Evolutionary conservation across 1,140 invertebrate genomes (phyloP).

Genomic region (Procambarus virginalis): DNA sequence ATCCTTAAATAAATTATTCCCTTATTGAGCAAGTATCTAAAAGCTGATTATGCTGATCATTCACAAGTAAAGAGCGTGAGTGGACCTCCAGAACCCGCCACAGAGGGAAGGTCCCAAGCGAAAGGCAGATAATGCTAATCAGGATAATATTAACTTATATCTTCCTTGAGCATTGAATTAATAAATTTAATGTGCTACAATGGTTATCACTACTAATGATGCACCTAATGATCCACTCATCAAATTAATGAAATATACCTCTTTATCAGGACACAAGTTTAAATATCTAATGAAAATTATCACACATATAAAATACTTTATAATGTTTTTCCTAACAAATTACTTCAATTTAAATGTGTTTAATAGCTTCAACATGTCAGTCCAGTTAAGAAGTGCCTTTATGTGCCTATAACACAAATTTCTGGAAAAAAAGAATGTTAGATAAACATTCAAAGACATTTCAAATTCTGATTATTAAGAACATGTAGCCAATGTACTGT

Average conservation of each 20-base stretch:
- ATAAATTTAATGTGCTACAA: background rate
- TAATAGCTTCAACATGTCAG: background rate
- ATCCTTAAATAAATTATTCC: background rate
- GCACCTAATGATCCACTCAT: background rate
- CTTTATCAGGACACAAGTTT: background rate
- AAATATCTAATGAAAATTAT: background rate
- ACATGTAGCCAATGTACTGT: no score
- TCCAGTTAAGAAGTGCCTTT: background rate
- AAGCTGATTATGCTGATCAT: constrained; percentile 23
- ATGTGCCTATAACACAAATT: background rate
- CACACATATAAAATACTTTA: background rate
- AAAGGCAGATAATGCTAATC: constrained; percentile 35
- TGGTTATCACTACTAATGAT: constrained; percentile 22
- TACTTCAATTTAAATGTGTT: background rate
- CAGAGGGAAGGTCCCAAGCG: constrained; percentile 41
- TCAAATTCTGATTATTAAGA: no score
- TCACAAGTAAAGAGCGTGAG: constrained; percentile 28
- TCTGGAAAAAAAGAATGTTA: constrained; percentile 16
- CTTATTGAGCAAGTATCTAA: constrained; percentile 9
- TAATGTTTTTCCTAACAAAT: background rate
- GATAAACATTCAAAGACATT: background rate
- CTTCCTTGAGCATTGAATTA: background rate
- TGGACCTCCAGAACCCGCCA: constrained; percentile 41
- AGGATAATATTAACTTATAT: constrained; percentile 14
- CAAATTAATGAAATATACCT: background rate